These are phyloP conservation scores for Cosmorhoe ocellata DNA, from an alignment of 2,888 invertebrate species.

Conservation along the genomic window DNA sequence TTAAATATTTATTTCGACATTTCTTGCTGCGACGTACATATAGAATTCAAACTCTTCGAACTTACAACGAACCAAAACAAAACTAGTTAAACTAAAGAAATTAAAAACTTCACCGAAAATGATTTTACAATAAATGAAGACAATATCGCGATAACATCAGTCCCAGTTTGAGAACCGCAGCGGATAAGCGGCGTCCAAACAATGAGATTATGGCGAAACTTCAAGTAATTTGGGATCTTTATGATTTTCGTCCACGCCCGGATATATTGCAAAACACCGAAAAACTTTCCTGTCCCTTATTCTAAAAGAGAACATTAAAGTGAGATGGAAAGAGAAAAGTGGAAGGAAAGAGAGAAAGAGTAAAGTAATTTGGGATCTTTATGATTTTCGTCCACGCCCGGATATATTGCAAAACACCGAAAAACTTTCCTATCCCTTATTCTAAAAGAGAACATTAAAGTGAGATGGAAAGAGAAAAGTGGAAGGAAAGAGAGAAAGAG, in stretches of 20 bases:
- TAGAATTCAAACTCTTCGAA: too few species aligned
- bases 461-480: too few species aligned
- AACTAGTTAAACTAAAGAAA: too few species aligned
- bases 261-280: constrained; percentile 30
- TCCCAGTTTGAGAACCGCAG: constrained; percentile 4
- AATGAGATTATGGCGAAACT: constrained; percentile 25
- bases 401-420: constrained; percentile 30
- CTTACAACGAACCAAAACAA: too few species aligned
- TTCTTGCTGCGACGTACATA: too few species aligned
- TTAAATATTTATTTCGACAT: too few species aligned
- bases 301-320: not conserved
- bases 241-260: constrained; percentile 17
- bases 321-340: too few species aligned
- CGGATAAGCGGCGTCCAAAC: constrained; percentile 26
- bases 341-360: too few species aligned
- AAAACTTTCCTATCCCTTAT: constrained; percentile 11
- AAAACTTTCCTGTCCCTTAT: constrained; percentile 11
- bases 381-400: constrained; percentile 17
- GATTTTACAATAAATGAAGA: not conserved
- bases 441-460: not conserved
- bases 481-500: too few species aligned
- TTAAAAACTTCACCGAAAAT: not conserved
- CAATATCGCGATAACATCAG: not conserved
- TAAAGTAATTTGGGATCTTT: constrained; percentile 18
- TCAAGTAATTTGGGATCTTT: constrained; percentile 19